phyloP scores from a whole-genome alignment of 1,140 invertebrate species.

The Berghia stephanieae region DNA sequence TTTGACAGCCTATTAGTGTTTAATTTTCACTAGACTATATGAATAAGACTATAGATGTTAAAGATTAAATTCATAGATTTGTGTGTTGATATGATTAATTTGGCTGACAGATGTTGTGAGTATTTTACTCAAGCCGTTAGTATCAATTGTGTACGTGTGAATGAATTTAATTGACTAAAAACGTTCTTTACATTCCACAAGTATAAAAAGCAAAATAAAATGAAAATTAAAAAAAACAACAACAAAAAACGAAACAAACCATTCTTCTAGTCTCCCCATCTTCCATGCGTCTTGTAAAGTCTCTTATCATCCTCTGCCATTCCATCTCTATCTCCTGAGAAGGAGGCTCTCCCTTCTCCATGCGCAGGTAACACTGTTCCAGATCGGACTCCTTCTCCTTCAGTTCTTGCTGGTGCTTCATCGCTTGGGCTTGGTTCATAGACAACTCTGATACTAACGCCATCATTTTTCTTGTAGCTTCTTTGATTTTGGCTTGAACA shows the following conservation, averaged over 20 bases:
- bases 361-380: constrained; percentile 63
- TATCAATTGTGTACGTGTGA: too few relatives aligned
- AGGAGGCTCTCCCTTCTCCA: constrained; percentile 66
- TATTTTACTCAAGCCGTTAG: too few relatives aligned
- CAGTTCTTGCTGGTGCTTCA: constrained; percentile 63
- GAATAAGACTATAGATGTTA: too few relatives aligned
- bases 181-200: too few relatives aligned
- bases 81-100: too few relatives aligned
- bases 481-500: constrained; percentile 63
- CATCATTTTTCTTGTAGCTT: constrained; percentile 66
- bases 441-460: constrained; percentile 66
- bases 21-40: too few relatives aligned
- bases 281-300: constrained; percentile 45
- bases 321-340: constrained; percentile 57
- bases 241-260: constrained; percentile 44
- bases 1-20: too few relatives aligned
- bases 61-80: too few relatives aligned
- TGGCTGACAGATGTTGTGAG: too few relatives aligned
- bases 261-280: constrained; percentile 52
- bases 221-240: not conserved
- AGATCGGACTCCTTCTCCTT: constrained; percentile 61
- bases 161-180: too few relatives aligned
- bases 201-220: not conserved
- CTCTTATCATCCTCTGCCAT: constrained; percentile 53
- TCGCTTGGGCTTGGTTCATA: constrained; percentile 64